phyloP scores from a whole-genome alignment of 2,888 invertebrate genomes.

The Periphyllus acericola region DNA sequence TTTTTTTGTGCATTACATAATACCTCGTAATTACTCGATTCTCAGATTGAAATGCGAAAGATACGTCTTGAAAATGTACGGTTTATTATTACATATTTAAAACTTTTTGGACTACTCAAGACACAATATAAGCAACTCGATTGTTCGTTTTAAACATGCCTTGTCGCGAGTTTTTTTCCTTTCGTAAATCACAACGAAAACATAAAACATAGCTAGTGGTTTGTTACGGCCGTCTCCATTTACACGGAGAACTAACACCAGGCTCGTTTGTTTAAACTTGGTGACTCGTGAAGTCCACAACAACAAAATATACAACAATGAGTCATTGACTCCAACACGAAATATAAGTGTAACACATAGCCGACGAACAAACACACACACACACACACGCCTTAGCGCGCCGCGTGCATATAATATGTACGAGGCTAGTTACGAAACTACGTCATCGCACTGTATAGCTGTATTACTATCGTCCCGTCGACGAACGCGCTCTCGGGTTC shows the following conservation, averaged over 20 bases:
- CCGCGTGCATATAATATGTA: not conserved
- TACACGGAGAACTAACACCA: not conserved
- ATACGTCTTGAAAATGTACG: not conserved
- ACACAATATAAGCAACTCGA: slow-evolving; percentile 1
- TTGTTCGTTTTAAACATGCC: slow-evolving; percentile 23
- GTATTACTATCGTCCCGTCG: not conserved
- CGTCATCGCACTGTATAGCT: not conserved
- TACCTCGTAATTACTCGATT: too few relatives aligned
- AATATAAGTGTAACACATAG: slow-evolving; percentile 14
- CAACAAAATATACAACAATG: slow-evolving; percentile 24
- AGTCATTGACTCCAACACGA: slow-evolving; percentile 29
- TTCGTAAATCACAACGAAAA: slow-evolving; percentile 24
- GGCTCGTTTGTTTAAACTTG: slow-evolving; percentile 56
- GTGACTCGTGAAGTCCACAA: slow-evolving; percentile 49
- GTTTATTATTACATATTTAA: not conserved
- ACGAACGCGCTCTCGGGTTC: not conserved
- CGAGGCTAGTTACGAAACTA: not conserved
- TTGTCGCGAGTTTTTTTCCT: not conserved
- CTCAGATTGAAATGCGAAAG: not conserved
- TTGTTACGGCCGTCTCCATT: slow-evolving; percentile 9
- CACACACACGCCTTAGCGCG: not conserved
- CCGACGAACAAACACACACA: not conserved
- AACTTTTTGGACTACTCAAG: not conserved
- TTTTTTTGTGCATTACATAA: too few relatives aligned
- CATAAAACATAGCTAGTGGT: not conserved